Conservation (phyloP, 2,888 invertebrate genomes). For the Drosophila parthenogenetica region DNA sequence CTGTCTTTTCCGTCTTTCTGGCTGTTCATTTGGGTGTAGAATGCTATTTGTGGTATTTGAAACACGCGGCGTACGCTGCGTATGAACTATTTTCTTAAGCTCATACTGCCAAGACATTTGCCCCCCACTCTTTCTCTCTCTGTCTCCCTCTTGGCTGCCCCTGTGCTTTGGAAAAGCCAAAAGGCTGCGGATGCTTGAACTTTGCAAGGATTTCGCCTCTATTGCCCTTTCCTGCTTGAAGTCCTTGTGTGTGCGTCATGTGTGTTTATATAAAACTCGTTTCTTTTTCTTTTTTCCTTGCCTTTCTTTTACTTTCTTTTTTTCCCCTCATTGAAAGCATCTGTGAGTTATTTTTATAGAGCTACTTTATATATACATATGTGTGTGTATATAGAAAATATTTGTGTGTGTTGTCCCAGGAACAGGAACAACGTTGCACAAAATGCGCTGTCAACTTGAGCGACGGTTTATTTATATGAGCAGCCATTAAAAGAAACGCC, state of each 20-base stretch:
- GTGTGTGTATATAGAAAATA: not conserved
- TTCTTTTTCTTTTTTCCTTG: conserved; percentile 21
- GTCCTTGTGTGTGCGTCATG: conserved; percentile 38
- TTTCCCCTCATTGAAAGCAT: conserved; percentile 58
- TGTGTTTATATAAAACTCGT: conserved; percentile 30
- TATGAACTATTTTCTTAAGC: conserved; percentile 72
- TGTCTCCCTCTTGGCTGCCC: not conserved
- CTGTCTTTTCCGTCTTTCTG: conserved; percentile 1
- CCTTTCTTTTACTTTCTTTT: not conserved
- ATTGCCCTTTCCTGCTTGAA: conserved; percentile 23
- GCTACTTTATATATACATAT: conserved; percentile 62
- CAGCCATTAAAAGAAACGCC: conserved; percentile 40
- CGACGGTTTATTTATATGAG: conserved; percentile 56
- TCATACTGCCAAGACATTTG: conserved; percentile 14
- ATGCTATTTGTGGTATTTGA: conserved; percentile 67
- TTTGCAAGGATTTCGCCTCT: conserved; percentile 42
- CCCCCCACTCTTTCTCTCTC: not conserved
- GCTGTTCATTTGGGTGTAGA: conserved; percentile 27
- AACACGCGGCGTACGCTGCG: conserved; percentile 70
- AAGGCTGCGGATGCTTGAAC: conserved; percentile 62
- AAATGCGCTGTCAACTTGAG: conserved; percentile 64
- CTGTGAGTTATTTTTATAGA: conserved; percentile 76
- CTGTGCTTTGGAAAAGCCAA: conserved; percentile 38
- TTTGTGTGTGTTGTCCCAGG: conserved; percentile 11
- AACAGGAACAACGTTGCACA: conserved; percentile 36